Evolutionary conservation across 2,888 invertebrate species (phyloP).

Genomic region (Drosophila niveifrons): DNA sequence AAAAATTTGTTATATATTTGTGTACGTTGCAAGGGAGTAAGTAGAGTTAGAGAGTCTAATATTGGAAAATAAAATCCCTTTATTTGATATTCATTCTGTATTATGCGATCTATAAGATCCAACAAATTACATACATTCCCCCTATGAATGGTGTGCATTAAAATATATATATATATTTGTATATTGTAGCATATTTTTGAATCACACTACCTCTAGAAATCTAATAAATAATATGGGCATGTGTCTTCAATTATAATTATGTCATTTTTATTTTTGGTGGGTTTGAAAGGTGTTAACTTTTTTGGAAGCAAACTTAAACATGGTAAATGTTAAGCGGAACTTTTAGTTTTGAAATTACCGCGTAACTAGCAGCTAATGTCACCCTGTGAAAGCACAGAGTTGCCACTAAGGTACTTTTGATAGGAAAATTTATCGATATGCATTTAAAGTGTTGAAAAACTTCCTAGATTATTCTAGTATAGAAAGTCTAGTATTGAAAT

Average conservation of each 20-base stretch:
- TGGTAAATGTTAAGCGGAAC: too few species aligned
- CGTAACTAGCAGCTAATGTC: not conserved
- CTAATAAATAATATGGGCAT: conserved; percentile 19
- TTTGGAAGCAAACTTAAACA: too few species aligned
- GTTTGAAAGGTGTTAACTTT: too few species aligned
- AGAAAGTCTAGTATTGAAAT: too few species aligned
- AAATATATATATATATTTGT: conserved; percentile 48
- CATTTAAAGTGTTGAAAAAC: not conserved
- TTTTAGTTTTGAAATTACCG: not conserved
- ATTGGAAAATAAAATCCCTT: conserved; percentile 29
- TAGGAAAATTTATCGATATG: conserved; percentile 26
- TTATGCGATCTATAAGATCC: conserved; percentile 73
- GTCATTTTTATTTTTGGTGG: too few species aligned
- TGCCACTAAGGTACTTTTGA: conserved; percentile 5
- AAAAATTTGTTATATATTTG: conserved; percentile 33
- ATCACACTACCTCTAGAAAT: conserved; percentile 29
- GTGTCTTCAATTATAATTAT: conserved; percentile 23
- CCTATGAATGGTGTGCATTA: conserved; percentile 57
- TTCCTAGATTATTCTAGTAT: too few species aligned
- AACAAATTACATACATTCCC: conserved; percentile 61
- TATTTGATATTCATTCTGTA: conserved; percentile 67
- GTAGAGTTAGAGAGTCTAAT: conserved; percentile 36
- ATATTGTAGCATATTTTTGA: conserved; percentile 19
- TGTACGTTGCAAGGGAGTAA: conserved; percentile 33
- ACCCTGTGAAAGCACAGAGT: conserved; percentile 18